Evolutionary conservation across 2,888 invertebrate genomes (phyloP).

Genomic region (Orchesellides sinensis): DNA sequence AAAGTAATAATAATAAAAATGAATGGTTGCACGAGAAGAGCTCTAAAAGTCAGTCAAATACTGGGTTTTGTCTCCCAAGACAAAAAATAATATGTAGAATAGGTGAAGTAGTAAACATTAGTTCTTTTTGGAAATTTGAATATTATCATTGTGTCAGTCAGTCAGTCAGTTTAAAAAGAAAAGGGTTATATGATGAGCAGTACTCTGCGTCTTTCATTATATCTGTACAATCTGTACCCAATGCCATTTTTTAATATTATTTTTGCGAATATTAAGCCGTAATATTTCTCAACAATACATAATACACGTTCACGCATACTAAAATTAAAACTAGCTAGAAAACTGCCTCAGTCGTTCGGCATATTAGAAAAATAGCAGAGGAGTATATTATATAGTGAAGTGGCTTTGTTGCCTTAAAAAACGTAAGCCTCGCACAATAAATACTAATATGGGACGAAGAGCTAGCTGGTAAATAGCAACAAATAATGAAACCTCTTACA

Average conservation of each 20-base stretch:
- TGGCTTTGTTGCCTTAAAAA: not conserved
- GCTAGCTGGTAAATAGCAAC: too few relatives aligned
- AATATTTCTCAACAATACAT: too few relatives aligned
- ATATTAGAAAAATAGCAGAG: too few relatives aligned
- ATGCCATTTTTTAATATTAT: constrained; percentile 7
- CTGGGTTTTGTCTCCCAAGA: not conserved
- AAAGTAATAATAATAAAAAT: constrained; percentile 15
- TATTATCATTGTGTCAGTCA: constrained; percentile 18
- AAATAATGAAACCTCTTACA: constrained; percentile 12
- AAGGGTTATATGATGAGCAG: not conserved
- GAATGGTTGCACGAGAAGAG: not conserved
- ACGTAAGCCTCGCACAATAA: not conserved
- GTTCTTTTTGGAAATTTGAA: constrained; percentile 1
- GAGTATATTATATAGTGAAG: too few relatives aligned
- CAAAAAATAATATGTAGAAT: constrained; percentile 20
- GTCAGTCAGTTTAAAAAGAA: too few relatives aligned
- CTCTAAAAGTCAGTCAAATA: not conserved
- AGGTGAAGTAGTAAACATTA: not conserved
- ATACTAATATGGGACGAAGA: too few relatives aligned
- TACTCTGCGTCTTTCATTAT: not conserved
- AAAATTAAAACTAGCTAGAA: too few relatives aligned
- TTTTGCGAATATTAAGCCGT: too few relatives aligned
- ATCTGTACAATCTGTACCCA: not conserved
- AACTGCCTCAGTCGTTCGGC: too few relatives aligned
- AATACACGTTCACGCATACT: too few relatives aligned